Base-by-base conservation (phyloP, 2,888 invertebrate genomes). In the Chymomyza fuscimana region DNA sequence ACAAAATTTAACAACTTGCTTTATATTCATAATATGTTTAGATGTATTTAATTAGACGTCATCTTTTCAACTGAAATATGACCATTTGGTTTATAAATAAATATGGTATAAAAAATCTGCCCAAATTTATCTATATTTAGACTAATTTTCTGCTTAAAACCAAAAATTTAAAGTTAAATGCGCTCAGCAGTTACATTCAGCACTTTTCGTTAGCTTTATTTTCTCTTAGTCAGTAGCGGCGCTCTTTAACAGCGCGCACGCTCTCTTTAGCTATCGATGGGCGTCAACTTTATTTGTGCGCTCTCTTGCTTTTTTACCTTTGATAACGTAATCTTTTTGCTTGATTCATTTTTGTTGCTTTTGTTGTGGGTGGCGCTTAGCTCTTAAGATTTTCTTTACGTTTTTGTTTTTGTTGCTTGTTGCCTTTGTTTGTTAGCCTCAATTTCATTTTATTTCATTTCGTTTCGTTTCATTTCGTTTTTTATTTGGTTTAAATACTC, bases 301-400 rank as follows among this genome's bases (percentile, higher is more conserved):
- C 83, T 46, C 40, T 46, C 12, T 46, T 12, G 10, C 40, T 46
- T 12, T 46, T 12, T 46, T 46, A 12, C 5, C 40, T 46, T 46
- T 82, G 82, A 83, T 70, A 40, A 65, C 10, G 22, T 5, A 25
- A 25, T 29, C 7, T 16, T 25, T 16, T 58, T 25, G 58, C 2
- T 15, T 58, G 22, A 10, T 25, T 58, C 25, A 4, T 5, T 29
- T 25, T 19, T 56, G 56, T 56, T 77, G 63, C 62, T 64, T 63
- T 63, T 62, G 51, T 81, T 80, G 80, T 78, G 82, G 80, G 80
- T 76, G 80, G 80, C 70, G 80, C 80, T 64, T 76, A 63, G 32
- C 62, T 22, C 22, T 50, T 19, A n/a, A 22, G 4, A 54, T 54
- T 54, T 15, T 54, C 54, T 22, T 19, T 25, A 7, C 32, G 5